Evolutionary conservation across 1,140 invertebrate species (phyloP), one percentile per base, ranked within the genome.

Genomic region (Drosophila lacertosa): DNA sequence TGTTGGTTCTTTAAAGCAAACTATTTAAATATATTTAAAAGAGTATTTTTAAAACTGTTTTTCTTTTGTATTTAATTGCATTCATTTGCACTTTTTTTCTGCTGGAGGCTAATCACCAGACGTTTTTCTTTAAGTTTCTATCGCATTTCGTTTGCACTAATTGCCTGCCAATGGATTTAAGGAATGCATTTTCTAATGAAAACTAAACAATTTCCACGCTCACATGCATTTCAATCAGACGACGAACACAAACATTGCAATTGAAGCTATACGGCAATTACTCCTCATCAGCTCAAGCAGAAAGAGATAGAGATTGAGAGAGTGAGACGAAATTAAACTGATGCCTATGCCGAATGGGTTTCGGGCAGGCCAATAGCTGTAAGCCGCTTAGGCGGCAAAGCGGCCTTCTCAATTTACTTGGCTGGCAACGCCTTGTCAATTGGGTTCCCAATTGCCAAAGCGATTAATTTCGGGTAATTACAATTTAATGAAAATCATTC

Each of bases 401-500:
- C 29, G 33, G 37, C 18, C 29, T 50, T 47, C 44, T 22, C 22
- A 29, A 50, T 35, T 26, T 11, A 7, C n/a, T 33, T 16, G 32
- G 29, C 22, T 26, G 37, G 15, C 26, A 35, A 7, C 51, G 16
- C 4, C 16, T 45, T 40, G 54, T 44, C 37, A 48, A 66, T 67
- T 67, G 40, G 68, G 48, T 63, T 64, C 58, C 47, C 55, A 69
- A 67, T 66, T 67, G 69, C 29, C 55, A 81, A 81, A 42, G 54
- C 64, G 78, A 83, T 83, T 83, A 71, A 78, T 83, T 79, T 84
- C 55, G 72, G 57, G 63, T 79, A 80, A 83, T 83, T 80, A 73
- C 59, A 80, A 73, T 81, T 83, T 84, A 83, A 83, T 83, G 76
- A 76, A 83, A 83, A 79, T 74, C 76, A 83, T 83, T 83, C 76